These are phyloP conservation scores for Pelobates fuscus DNA, from an alignment of 2,113 vertebrate genomes.

Conservation along the genomic window DNA sequence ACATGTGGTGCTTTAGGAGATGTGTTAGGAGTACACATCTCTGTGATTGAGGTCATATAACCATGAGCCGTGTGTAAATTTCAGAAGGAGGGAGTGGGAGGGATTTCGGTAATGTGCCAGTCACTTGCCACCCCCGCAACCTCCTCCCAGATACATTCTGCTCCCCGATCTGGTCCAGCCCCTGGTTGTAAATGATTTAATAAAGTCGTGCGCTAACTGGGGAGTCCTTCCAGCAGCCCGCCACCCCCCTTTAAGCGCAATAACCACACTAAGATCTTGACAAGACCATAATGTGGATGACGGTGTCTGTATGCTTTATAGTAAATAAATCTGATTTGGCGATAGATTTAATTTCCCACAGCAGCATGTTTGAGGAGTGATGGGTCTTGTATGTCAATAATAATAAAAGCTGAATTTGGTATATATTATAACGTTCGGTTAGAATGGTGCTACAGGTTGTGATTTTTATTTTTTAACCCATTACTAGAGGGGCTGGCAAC, in stretches of 20 bases:
- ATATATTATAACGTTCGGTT: too few species aligned
- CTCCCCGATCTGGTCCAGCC: constrained; percentile 12
- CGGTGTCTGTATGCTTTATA: neutral
- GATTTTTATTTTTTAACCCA: too few species aligned
- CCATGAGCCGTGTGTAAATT: constrained; percentile 2
- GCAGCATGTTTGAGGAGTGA: too few species aligned
- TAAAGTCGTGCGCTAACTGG: constrained; percentile 3
- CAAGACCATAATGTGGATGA: neutral
- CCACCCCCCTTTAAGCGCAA: too few species aligned
- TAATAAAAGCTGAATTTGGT: too few species aligned
- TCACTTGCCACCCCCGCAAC: constrained; percentile 21
- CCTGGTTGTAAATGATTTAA: constrained; percentile 41
- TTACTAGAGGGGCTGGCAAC: too few species aligned
- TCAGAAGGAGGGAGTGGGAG: constrained; percentile 35
- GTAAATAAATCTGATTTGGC: too few species aligned
- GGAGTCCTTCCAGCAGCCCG: neutral
- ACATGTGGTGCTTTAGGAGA: neutral
- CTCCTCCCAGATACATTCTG: constrained; percentile 8
- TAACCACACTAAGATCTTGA: too few species aligned
- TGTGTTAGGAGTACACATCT: neutral
- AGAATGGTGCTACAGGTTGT: too few species aligned
- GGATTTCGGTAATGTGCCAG: constrained; percentile 9
- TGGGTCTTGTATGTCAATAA: too few species aligned
- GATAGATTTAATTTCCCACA: too few species aligned
- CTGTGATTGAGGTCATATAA: constrained; percentile 21